Conservation (phyloP, 53 echinoderm and acorn worm genomes). For the Holothuria leucospilota region DNA sequence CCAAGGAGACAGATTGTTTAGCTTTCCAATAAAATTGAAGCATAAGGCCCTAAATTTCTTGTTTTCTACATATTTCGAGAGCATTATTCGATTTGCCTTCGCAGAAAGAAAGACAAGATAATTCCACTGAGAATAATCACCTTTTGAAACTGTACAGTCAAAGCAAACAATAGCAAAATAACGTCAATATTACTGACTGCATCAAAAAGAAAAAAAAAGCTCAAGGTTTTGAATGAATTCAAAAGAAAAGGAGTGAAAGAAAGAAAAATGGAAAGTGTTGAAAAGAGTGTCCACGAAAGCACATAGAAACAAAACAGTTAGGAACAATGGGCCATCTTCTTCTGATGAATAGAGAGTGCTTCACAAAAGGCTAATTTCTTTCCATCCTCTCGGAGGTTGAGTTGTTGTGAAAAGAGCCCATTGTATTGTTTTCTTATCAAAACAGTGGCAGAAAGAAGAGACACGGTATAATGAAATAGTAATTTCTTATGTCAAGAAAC, state of each 20-base stretch:
- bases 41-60: slow-evolving; percentile 15
- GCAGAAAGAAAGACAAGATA: not conserved
- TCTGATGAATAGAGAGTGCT: slow-evolving; percentile 21
- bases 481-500: slow-evolving; percentile 24
- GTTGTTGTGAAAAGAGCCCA: slow-evolving; percentile 32
- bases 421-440: slow-evolving; percentile 40
- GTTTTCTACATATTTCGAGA: not conserved
- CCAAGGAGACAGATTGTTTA: slow-evolving; percentile 31
- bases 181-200: slow-evolving; percentile 24
- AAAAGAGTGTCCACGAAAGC: slow-evolving; percentile 36
- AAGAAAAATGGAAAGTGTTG: slow-evolving; percentile 20
- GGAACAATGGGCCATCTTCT: slow-evolving; percentile 24
- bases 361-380: slow-evolving; percentile 37
- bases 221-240: slow-evolving; percentile 20
- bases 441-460: slow-evolving; percentile 17
- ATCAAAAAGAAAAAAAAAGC: not conserved
- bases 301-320: slow-evolving; percentile 13
- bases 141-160: not conserved
- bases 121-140: slow-evolving; percentile 42
- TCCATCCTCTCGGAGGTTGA: slow-evolving; percentile 13
- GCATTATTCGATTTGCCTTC: slow-evolving; percentile 29
- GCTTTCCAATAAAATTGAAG: slow-evolving; percentile 24
- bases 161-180: slow-evolving; percentile 22
- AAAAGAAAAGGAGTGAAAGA: slow-evolving; percentile 5
- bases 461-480: slow-evolving; percentile 22